phyloP scores from a whole-genome alignment of 1,140 invertebrate species.

The Pygmarrhopalites habei region DNA sequence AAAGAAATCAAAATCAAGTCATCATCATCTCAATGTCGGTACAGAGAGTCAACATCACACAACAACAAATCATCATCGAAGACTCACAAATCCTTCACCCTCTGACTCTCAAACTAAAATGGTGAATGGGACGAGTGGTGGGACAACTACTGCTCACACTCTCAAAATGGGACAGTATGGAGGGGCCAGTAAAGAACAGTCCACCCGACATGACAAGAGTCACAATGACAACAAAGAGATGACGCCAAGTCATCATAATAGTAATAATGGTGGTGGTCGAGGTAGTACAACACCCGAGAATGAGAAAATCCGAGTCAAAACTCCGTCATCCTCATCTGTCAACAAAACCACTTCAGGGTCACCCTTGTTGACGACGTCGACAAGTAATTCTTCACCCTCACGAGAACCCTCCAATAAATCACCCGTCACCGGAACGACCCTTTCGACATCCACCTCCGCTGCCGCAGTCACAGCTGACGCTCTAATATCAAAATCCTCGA shows the following conservation, averaged over 20 bases:
- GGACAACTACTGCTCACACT: too few species aligned
- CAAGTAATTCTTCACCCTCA: slow-evolving; percentile 8
- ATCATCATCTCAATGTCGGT: slow-evolving; percentile 8
- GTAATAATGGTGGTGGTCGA: neutral
- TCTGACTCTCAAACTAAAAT: neutral
- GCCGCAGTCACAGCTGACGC: slow-evolving; percentile 19
- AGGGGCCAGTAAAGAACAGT: neutral
- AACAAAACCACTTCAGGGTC: slow-evolving; percentile 16
- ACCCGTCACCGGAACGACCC: slow-evolving; percentile 13
- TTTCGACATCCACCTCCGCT: neutral
- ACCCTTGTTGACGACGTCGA: neutral
- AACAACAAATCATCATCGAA: neutral
- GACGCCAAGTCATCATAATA: neutral
- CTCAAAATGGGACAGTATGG: too few species aligned
- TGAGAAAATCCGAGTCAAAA: slow-evolving; percentile 19
- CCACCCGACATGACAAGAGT: neutral
- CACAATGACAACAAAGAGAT: too few species aligned
- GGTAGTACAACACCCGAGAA: slow-evolving; percentile 1
- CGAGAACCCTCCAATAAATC: slow-evolving; percentile 22
- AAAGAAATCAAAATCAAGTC: slow-evolving; percentile 11
- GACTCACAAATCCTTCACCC: slow-evolving; percentile 1
- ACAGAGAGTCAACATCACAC: neutral
- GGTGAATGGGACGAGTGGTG: neutral
- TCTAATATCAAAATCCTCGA: slow-evolving; percentile 17
- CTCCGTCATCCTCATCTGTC: slow-evolving; percentile 16